Conservation (phyloP, 1,140 invertebrate species). For the Linepithema humile region DNA sequence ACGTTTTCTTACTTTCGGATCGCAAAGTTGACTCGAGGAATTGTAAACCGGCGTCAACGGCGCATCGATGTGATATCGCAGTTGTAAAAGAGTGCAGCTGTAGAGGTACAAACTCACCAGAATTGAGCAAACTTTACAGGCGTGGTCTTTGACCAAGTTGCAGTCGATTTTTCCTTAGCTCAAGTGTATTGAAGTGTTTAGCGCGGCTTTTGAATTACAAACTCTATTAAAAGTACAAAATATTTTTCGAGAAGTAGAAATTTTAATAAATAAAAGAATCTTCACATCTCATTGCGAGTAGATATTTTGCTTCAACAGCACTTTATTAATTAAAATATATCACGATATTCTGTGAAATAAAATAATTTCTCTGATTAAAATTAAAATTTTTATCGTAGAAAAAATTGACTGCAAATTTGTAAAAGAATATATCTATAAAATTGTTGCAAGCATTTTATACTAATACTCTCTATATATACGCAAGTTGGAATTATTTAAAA, state of each 20-base stretch:
- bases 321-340: background rate
- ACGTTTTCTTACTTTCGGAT: constrained; percentile 39
- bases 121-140: constrained; percentile 18
- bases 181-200: background rate
- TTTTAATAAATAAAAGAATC: background rate
- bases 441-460: background rate
- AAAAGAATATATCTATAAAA: background rate
- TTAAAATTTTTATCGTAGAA: background rate
- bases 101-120: background rate
- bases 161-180: background rate
- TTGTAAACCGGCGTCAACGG: constrained; percentile 42
- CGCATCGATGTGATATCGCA: constrained; percentile 9
- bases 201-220: background rate
- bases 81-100: background rate
- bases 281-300: background rate
- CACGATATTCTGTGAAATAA: background rate
- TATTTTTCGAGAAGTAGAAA: background rate
- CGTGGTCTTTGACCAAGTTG: constrained; percentile 4
- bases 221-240: constrained; percentile 13
- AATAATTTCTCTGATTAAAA: background rate
- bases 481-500: background rate
- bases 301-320: background rate
- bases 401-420: background rate
- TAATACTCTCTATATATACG: background rate
- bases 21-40: constrained; percentile 28